phyloP scores from a whole-genome alignment of 2,113 vertebrate genomes.

The Archilochus colubris region DNA sequence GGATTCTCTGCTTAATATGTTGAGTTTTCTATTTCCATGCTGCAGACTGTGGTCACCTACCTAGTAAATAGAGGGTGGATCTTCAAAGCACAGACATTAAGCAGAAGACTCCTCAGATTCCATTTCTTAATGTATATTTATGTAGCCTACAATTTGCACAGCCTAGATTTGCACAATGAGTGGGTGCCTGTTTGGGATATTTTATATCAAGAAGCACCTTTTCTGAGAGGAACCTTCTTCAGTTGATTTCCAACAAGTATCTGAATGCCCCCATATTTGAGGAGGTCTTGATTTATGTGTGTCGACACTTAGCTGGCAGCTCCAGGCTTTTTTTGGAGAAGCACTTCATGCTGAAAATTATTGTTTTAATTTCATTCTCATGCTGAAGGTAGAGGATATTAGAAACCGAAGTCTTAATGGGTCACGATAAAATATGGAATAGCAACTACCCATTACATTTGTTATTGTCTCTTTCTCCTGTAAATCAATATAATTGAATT shows the following conservation, averaged over 20 bases:
- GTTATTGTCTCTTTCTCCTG: conserved; percentile 60
- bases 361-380: conserved; percentile 63
- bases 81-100: background rate
- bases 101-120: background rate
- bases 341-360: conserved; percentile 44
- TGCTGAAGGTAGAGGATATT: conserved; percentile 45
- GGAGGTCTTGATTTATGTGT: background rate
- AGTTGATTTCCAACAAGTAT: background rate
- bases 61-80: background rate
- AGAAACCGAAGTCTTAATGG: conserved; percentile 56
- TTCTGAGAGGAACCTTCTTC: background rate
- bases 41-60: background rate
- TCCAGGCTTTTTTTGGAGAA: background rate
- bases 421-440: conserved; percentile 60
- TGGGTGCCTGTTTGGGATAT: background rate
- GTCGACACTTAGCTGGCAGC: background rate
- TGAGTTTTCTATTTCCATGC: background rate
- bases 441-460: conserved; percentile 58
- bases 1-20: background rate
- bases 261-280: background rate
- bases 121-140: background rate
- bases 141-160: background rate
- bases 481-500: conserved; percentile 69
- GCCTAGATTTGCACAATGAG: background rate
- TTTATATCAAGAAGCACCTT: background rate